Evolutionary conservation across 2,113 vertebrate species (phyloP).

Genomic region (Gymnarchus niloticus): DNA sequence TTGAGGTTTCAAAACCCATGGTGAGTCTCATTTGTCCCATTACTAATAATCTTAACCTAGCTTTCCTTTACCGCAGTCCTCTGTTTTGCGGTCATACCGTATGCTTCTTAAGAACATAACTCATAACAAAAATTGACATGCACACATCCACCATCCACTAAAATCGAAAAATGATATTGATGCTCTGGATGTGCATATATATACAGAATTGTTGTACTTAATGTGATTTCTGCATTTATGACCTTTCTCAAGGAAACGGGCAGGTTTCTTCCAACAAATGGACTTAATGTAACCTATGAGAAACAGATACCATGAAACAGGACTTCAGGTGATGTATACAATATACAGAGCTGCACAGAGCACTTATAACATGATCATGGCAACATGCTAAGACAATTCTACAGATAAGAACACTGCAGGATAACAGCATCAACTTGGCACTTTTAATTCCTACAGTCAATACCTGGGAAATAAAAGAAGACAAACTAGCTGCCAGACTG

Average conservation of each 20-base stretch:
- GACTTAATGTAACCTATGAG: neutral
- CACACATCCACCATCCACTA: neutral
- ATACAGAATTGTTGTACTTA: neutral
- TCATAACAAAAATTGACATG: neutral
- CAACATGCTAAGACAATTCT: neutral
- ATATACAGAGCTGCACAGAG: neutral
- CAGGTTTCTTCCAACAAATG: neutral
- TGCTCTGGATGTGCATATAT: neutral
- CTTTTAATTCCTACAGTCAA: neutral
- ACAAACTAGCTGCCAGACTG: constrained; percentile 34
- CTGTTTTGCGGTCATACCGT: neutral
- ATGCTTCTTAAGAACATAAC: neutral
- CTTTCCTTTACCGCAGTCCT: neutral
- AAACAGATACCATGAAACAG: neutral
- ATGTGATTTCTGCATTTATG: neutral
- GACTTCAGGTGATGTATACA: neutral
- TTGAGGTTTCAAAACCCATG: too few species aligned
- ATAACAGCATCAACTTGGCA: constrained; percentile 1
- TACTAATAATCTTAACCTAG: neutral
- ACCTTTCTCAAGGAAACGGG: neutral
- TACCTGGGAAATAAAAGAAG: constrained; percentile 1
- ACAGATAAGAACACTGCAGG: neutral
- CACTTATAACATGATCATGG: neutral
- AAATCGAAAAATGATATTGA: neutral
- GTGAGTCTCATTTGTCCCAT: neutral